Conservation (phyloP, 2,113 vertebrate species). For the Seriola aureovittata region DNA sequence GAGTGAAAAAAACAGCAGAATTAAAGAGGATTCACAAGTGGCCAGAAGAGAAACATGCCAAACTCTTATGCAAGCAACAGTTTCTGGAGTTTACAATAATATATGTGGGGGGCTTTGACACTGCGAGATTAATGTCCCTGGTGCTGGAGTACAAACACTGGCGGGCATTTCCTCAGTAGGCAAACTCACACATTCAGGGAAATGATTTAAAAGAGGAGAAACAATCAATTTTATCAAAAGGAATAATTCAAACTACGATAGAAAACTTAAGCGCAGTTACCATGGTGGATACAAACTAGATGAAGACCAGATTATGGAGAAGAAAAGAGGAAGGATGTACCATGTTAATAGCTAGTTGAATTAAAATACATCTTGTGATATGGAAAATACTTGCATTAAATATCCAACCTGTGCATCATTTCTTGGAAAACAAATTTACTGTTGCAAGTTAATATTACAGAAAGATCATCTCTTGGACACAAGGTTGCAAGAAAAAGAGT, state of each 20-base stretch:
- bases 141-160: constrained; percentile 30
- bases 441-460: neutral
- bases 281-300: constrained; percentile 7
- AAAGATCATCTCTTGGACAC: neutral
- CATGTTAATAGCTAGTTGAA: neutral
- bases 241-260: constrained; percentile 16
- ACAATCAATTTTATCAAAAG: constrained; percentile 30
- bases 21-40: constrained; percentile 75
- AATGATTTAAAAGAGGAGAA: constrained; percentile 30
- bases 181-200: constrained; percentile 18
- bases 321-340: neutral
- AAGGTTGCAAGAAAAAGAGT: neutral
- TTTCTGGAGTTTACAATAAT: constrained; percentile 60
- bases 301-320: constrained; percentile 7
- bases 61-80: constrained; percentile 70
- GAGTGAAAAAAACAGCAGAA: constrained; percentile 63
- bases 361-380: neutral
- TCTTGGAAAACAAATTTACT: neutral
- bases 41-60: constrained; percentile 62
- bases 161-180: constrained; percentile 56
- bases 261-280: neutral
- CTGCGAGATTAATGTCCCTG: constrained; percentile 51
- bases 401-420: neutral
- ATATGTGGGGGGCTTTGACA: constrained; percentile 56
- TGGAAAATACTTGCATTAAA: neutral